Percentiles rank a stretch among this genome's conserved stretches.
Evolutionary conservation across 2,113 vertebrate genomes (phyloP).

Genomic region (Herpailurus yagouaroundi): DNA sequence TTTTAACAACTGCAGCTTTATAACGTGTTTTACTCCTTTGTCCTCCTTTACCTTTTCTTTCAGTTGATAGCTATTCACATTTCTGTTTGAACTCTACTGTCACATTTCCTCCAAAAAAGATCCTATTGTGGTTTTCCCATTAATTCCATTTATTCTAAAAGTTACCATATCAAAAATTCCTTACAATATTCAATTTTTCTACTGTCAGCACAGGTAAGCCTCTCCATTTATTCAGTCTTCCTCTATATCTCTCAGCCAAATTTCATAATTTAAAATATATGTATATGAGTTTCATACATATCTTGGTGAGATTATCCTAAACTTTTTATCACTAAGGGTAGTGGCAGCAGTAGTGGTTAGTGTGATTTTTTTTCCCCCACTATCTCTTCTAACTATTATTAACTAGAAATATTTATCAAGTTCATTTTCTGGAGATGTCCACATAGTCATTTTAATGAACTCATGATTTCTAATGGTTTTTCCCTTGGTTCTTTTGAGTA

Average conservation of each 20-base stretch:
- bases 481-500: neutral
- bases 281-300: neutral
- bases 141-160: conserved; percentile 48
- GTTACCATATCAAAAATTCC: conserved; percentile 13
- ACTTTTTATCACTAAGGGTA: neutral
- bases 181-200: conserved; percentile 20
- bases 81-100: neutral
- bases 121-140: neutral
- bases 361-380: neutral
- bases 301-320: conserved; percentile 27
- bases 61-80: neutral
- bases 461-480: conserved; percentile 19
- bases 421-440: neutral
- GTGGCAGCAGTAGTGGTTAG: neutral
- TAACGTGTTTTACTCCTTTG: neutral
- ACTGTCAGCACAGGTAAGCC: neutral
- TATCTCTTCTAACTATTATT: conserved; percentile 4
- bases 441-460: conserved; percentile 26
- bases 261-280: conserved; percentile 1
- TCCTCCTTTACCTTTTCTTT: conserved; percentile 7
- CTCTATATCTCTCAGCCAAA: neutral
- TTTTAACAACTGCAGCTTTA: conserved; percentile 40
- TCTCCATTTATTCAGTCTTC: conserved; percentile 7
- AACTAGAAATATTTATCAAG: neutral
- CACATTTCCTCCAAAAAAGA: neutral